These are phyloP conservation scores for Hexactinellida sp. DNA, from an alignment of 37 sponge, comb jelly and placozoan species.

Conservation along the genomic window DNA sequence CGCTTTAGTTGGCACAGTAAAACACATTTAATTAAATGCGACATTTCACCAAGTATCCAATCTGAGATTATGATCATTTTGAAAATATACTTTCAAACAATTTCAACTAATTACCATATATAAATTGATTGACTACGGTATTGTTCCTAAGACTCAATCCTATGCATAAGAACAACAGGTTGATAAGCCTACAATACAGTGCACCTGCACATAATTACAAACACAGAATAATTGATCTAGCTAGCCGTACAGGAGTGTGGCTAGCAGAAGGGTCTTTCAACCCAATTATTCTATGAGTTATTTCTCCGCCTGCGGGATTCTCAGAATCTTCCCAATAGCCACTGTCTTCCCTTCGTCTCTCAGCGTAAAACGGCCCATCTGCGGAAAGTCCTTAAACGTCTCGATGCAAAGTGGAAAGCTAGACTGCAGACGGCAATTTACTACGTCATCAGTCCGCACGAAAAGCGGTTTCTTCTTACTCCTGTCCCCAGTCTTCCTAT, in stretches of 20 bases:
- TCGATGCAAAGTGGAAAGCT: constrained; percentile 87
- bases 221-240: background rate
- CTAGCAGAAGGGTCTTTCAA: background rate
- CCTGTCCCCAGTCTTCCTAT: constrained; percentile 84
- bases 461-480: constrained; percentile 57
- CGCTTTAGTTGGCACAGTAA: too few relatives aligned
- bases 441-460: constrained; percentile 82
- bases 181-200: background rate
- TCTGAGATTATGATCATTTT: too few relatives aligned
- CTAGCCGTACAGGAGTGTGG: background rate
- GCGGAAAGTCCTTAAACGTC: constrained; percentile 86
- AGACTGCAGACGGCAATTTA: constrained; percentile 59
- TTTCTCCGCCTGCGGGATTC: background rate
- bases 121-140: too few relatives aligned
- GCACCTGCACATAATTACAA: background rate
- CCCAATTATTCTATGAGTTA: background rate
- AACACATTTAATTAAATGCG: too few relatives aligned
- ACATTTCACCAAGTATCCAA: too few relatives aligned
- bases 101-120: too few relatives aligned
- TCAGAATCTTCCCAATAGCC: constrained; percentile 94
- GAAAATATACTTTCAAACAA: too few relatives aligned
- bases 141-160: too few relatives aligned
- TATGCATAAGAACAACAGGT: background rate
- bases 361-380: constrained; percentile 90
- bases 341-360: constrained; percentile 97